A percentile compares a stretch with the other conserved stretches of the same genome.
These are phyloP conservation scores for Linnaemya vulpina DNA, from an alignment of 2,888 invertebrate species.

Conservation along the genomic window DNA sequence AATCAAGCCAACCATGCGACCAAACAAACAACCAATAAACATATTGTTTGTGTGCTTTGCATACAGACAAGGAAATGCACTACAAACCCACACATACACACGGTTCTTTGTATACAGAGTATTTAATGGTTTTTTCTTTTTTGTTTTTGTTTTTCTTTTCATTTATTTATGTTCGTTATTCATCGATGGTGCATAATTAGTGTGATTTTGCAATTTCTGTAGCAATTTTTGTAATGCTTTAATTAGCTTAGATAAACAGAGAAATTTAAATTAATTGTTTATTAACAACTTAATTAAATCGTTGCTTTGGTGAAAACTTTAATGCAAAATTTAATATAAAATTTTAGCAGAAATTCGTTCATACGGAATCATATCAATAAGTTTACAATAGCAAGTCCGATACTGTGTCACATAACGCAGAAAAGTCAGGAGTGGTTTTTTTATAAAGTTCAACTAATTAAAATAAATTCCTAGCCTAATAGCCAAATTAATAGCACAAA, in stretches of 20 bases:
- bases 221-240: conserved; percentile 45
- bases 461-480: too few species aligned
- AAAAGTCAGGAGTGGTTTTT: too few species aligned
- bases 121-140: neutral
- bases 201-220: conserved; percentile 48
- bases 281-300: conserved; percentile 33
- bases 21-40: conserved; percentile 70
- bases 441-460: too few species aligned
- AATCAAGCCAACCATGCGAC: conserved; percentile 48
- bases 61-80: conserved; percentile 52
- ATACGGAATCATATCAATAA: too few species aligned
- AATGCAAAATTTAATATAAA: too few species aligned
- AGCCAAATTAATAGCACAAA: too few species aligned
- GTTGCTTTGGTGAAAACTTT: neutral
- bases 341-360: too few species aligned
- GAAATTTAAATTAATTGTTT: conserved; percentile 41
- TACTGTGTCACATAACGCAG: too few species aligned
- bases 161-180: conserved; percentile 40
- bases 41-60: conserved; percentile 55
- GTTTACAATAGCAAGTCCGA: too few species aligned
- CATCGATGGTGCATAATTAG: conserved; percentile 54
- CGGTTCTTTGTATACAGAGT: neutral
- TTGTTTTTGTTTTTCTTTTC: neutral
- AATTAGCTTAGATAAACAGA: conserved; percentile 54
- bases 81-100: neutral